Evolutionary conservation across 1,140 invertebrate genomes (phyloP).

Genomic region (Drosophila orosa): DNA sequence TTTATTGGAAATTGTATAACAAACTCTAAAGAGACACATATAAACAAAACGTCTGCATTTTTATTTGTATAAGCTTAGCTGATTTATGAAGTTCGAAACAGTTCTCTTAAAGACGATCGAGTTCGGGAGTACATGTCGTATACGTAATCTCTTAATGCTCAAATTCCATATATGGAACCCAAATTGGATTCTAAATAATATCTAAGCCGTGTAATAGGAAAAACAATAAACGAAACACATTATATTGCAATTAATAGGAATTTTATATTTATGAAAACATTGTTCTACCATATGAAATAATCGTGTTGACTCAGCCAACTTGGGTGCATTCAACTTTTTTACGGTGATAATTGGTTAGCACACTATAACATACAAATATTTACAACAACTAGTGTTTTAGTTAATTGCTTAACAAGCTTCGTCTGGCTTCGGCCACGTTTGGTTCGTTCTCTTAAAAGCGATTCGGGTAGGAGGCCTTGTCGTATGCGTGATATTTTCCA

Average conservation of each 20-base stretch:
- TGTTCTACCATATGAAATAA: not conserved
- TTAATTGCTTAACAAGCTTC: slow-evolving; percentile 4
- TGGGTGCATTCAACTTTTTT: not conserved
- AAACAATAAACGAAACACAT: not conserved
- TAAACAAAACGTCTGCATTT: not conserved
- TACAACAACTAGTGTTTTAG: not conserved
- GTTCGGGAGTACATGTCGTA: not conserved
- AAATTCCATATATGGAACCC: not conserved
- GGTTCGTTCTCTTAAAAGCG: not conserved
- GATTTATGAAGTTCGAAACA: not conserved
- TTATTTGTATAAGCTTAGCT: not conserved
- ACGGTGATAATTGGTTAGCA: not conserved
- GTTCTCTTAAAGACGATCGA: not conserved
- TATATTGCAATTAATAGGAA: not conserved
- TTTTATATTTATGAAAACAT: too few species aligned
- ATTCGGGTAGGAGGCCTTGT: not conserved
- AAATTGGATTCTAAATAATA: not conserved
- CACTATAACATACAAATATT: not conserved
- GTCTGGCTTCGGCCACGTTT: not conserved
- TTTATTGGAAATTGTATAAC: not conserved
- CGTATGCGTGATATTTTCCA: slow-evolving; percentile 12
- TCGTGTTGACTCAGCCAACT: too few species aligned
- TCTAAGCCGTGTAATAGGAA: not conserved
- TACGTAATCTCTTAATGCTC: not conserved
- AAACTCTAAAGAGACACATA: too few species aligned